A percentile compares a stretch with the other conserved stretches of the same genome.
Evolutionary conservation across 1,140 invertebrate genomes (phyloP).

Genomic region (Sycophaga agraensis): DNA sequence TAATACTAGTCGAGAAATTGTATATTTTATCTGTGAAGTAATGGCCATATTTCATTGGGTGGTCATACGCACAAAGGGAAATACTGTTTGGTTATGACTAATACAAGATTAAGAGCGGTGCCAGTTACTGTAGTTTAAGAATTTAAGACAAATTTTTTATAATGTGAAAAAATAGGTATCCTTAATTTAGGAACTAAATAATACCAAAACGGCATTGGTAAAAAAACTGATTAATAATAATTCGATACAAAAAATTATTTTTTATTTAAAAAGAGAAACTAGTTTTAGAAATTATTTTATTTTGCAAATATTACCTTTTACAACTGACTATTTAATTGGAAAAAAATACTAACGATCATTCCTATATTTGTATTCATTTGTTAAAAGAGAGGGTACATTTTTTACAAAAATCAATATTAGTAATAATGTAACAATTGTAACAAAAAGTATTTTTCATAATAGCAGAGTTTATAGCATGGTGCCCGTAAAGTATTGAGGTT

Average conservation of each 20-base stretch:
- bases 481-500: slow-evolving; percentile 23
- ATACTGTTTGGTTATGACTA: slow-evolving; percentile 12
- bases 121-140: slow-evolving; percentile 27
- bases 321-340: not conserved
- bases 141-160: slow-evolving; percentile 22
- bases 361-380: slow-evolving; percentile 5
- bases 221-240: not conserved
- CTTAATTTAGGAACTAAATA: slow-evolving; percentile 17
- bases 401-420: slow-evolving; percentile 3
- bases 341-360: slow-evolving; percentile 19
- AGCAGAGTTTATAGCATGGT: slow-evolving; percentile 12
- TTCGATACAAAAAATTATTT: slow-evolving; percentile 11
- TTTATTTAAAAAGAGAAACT: slow-evolving; percentile 7
- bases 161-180: slow-evolving; percentile 13
- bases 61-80: slow-evolving; percentile 24
- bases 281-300: slow-evolving; percentile 25
- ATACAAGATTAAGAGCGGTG: slow-evolving; percentile 8
- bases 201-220: slow-evolving; percentile 27
- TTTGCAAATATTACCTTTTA: slow-evolving; percentile 15
- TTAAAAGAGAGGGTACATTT: slow-evolving; percentile 1
- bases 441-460: slow-evolving; percentile 23
- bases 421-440: not conserved
- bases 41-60: slow-evolving; percentile 2
- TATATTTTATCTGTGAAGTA: slow-evolving; percentile 20
- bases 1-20: slow-evolving; percentile 33